phyloP scores from a whole-genome alignment of 2,888 invertebrate species.

The Oxytorus armatus region DNA sequence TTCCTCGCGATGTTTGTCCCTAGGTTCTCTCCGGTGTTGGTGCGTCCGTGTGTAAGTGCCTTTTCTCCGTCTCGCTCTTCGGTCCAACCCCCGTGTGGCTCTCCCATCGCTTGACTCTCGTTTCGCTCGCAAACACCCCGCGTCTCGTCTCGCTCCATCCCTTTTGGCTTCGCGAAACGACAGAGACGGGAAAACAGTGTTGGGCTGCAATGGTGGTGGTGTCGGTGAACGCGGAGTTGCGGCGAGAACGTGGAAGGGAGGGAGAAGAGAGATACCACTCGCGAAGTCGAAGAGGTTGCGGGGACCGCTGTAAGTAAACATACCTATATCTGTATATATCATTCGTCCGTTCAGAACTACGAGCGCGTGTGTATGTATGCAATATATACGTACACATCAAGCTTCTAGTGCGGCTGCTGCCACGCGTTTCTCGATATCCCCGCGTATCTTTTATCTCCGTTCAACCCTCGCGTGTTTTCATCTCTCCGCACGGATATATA shows the following conservation, averaged over 20 bases:
- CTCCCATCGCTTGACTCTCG: neutral
- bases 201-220: conserved; percentile 36
- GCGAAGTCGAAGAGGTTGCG: conserved; percentile 50
- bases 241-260: conserved; percentile 14
- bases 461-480: conserved; percentile 24
- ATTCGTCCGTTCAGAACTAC: neutral
- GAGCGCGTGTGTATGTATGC: neutral
- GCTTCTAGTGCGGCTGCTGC: conserved; percentile 9
- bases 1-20: neutral
- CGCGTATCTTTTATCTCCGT: conserved; percentile 30
- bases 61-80: neutral
- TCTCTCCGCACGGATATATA: neutral
- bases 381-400: neutral
- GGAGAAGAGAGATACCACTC: conserved; percentile 37
- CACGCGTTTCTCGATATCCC: conserved; percentile 24
- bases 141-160: neutral
- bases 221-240: neutral
- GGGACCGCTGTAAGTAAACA: neutral
- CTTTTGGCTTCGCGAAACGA: neutral
- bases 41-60: no score
- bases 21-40: neutral
- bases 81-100: conserved; percentile 43
- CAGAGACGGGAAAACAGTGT: conserved; percentile 48
- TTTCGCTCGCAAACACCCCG: neutral
- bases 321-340: neutral